phyloP scores from a whole-genome alignment of 1,140 invertebrate genomes.

The Littorina saxatilis region DNA sequence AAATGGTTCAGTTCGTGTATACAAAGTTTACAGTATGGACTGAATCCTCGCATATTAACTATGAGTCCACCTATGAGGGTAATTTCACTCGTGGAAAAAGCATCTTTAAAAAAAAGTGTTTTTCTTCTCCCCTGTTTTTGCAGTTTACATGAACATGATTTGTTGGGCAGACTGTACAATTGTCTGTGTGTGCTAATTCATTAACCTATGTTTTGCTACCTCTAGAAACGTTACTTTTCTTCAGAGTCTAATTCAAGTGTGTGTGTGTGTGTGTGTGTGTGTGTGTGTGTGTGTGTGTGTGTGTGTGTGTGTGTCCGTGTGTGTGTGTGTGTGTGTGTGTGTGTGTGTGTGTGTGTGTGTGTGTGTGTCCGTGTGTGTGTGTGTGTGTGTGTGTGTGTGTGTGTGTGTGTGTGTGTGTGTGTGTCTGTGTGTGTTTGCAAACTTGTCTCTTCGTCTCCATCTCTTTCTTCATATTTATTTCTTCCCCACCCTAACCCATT shows the following conservation, averaged over 20 bases:
- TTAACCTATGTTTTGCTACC: not conserved
- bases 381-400: constrained; percentile 6
- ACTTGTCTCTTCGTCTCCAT: not conserved
- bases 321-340: constrained; percentile 5
- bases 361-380: constrained; percentile 7
- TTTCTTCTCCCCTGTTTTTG: no score
- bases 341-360: not conserved
- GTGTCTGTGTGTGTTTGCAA: not conserved
- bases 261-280: not conserved
- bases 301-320: not conserved
- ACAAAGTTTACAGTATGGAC: no score
- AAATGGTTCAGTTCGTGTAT: no score
- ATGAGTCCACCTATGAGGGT: no score
- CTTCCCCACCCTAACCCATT: no score
- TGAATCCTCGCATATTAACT: no score
- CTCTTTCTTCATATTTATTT: not conserved
- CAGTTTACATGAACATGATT: no score
- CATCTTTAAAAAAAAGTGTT: no score
- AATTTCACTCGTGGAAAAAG: no score
- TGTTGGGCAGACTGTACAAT: no score
- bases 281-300: not conserved
- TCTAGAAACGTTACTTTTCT: not conserved
- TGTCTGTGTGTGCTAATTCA: not conserved
- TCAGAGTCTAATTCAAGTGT: not conserved
- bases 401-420: constrained; percentile 13